Conservation (phyloP, 2,888 invertebrate genomes). For the Caenorhabditis sp. region DNA sequence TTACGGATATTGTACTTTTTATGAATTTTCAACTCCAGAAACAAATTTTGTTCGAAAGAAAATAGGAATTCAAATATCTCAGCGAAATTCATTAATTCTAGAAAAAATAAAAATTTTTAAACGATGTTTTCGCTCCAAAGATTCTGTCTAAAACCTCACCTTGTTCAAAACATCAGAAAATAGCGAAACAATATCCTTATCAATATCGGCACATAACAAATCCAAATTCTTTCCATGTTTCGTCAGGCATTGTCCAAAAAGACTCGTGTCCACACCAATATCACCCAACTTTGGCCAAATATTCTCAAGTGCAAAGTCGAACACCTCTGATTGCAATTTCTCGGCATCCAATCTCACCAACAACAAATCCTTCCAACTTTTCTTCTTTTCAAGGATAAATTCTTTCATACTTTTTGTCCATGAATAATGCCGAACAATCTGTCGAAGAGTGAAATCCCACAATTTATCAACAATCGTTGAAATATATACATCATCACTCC, state of each 20-base stretch:
- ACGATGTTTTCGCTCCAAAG: not conserved
- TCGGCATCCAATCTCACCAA: constrained; percentile 19
- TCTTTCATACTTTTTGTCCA: constrained; percentile 45
- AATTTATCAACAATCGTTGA: constrained; percentile 80
- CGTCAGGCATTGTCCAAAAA: constrained; percentile 57
- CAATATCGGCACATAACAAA: constrained; percentile 25
- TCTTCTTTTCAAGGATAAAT: constrained; percentile 25
- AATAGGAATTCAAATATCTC: no score
- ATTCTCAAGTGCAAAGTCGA: constrained; percentile 46
- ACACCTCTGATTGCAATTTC: constrained; percentile 30
- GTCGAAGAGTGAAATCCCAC: constrained; percentile 86
- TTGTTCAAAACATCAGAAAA: constrained; percentile 21
- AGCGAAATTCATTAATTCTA: no score
- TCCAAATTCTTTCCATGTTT: constrained; percentile 34
- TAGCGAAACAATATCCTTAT: constrained; percentile 15
- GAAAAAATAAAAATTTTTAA: not conserved
- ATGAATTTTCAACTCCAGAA: no score
- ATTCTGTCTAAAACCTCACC: no score
- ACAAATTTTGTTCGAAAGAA: no score
- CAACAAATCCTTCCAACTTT: constrained; percentile 21
- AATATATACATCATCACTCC: constrained; percentile 83
- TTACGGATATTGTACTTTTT: no score
- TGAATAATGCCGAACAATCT: constrained; percentile 79
- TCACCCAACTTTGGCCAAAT: constrained; percentile 53
- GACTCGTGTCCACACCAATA: constrained; percentile 53